Evolutionary conservation across 92 coral and sea anemone genomes (phyloP).

Genomic region (Nematostella vectensis): DNA sequence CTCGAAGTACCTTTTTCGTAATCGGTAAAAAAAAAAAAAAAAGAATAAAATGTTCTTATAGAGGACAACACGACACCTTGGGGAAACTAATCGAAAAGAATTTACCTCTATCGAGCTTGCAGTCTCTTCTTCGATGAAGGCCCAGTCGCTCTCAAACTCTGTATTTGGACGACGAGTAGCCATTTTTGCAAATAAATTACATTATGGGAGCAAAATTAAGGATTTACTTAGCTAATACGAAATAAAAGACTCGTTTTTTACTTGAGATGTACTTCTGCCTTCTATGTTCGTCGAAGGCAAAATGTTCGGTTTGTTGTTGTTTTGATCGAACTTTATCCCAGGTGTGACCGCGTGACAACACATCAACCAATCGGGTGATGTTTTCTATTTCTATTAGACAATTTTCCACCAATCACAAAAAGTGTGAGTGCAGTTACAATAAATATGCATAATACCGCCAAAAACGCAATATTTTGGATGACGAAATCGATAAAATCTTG

Average conservation of each 20-base stretch:
- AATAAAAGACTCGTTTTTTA: neutral
- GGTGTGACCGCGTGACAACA: constrained; percentile 29
- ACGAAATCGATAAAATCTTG: neutral
- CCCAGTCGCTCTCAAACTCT: constrained; percentile 64
- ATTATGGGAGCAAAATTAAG: too few relatives aligned
- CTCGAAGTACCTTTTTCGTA: too few relatives aligned
- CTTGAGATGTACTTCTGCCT: too few relatives aligned
- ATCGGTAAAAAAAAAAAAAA: too few relatives aligned
- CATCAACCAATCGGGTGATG: constrained; percentile 17
- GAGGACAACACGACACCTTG: too few relatives aligned
- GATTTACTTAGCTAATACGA: too few relatives aligned
- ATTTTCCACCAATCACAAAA: neutral
- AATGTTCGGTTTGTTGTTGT: constrained; percentile 31
- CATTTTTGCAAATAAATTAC: too few relatives aligned
- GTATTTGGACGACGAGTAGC: neutral
- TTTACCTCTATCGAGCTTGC: constrained; percentile 49
- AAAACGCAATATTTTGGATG: neutral
- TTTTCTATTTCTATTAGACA: neutral
- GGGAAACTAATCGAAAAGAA: neutral
- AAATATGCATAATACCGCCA: neutral
- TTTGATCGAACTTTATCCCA: constrained; percentile 15
- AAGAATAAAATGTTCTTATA: too few relatives aligned
- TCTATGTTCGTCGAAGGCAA: constrained; percentile 11
- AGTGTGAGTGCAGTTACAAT: too few relatives aligned
- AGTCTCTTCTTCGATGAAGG: constrained; percentile 61